Base-by-base conservation (phyloP, 2,113 vertebrate species). In the Oenanthe melanoleuca region DNA sequence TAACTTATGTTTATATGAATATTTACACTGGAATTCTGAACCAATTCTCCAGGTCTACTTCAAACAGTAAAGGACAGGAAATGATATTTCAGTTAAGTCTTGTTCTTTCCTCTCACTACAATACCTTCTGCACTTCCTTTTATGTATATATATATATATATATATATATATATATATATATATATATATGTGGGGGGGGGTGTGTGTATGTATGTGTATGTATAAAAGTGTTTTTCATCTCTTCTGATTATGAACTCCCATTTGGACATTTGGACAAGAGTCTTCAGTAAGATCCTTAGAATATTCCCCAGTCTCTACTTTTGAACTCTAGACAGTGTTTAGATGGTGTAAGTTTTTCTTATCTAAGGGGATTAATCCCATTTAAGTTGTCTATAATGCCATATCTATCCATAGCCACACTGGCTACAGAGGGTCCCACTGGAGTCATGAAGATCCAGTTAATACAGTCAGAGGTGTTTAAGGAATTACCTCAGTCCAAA, bases 111-210 rank as follows among this genome's bases (percentile, higher is more conserved):
- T 83, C 10, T 67, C 7, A n/a, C 7, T 74, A 15, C 12, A 47
- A 2, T 14, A 22, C 33, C 14, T 72, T 75, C 28, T 66, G 24
- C 13, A 38, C n/a, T 61, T 56, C 7, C 1, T 57, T 78, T 28
- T 28, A 23, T 17, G 9, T 15, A 4, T 38, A 2, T n/a, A 1
- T 29, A 5, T 57, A 14, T 24, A 14, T 15, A 10, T 40, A 2
- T n/a, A 1, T 29, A 5, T 57, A 14, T 24, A 14, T 15, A 10
- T 28, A 23, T 17, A 8, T 15, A 4, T 38, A 2, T n/a, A 1
- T 29, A 5, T 57, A 14, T 24, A 14, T 15, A 10, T 40, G 14
- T 15, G 10, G n/a, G n/a, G n/a, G n/a, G n/a, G 40, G 12, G 40
- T 40, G 40, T 40, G 40, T 40, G 40, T 40, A 8, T 22, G 3